A percentile compares a stretch with the other conserved stretches of the same genome.
phyloP scores from a whole-genome alignment of 2,888 invertebrate species.

The Brenthis hecate region DNA sequence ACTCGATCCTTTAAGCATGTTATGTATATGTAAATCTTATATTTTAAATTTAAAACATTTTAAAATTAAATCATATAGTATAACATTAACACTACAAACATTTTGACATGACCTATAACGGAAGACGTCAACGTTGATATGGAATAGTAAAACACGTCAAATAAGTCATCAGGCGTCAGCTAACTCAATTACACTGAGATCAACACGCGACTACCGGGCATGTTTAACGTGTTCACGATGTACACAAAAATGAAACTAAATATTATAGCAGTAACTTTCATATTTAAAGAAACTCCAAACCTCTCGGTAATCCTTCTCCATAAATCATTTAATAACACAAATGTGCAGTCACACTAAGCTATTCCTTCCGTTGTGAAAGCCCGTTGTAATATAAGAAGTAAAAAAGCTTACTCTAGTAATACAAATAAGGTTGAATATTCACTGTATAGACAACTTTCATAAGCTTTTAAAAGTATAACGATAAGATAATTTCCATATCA shows the following conservation, averaged over 20 bases:
- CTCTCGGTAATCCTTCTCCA: conserved; percentile 73
- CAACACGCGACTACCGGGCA: conserved; percentile 79
- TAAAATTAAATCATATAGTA: conserved; percentile 30
- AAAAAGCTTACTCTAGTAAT: conserved; percentile 19
- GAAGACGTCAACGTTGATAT: conserved; percentile 46
- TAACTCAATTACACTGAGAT: conserved; percentile 81
- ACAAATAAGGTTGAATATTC: conserved; percentile 24
- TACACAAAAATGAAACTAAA: conserved; percentile 56
- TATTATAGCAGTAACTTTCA: conserved; percentile 52
- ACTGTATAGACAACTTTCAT: conserved; percentile 6
- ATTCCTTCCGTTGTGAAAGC: conserved; percentile 68
- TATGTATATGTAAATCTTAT: not conserved
- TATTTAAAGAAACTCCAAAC: conserved; percentile 53
- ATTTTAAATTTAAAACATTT: not conserved
- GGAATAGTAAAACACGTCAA: conserved; percentile 71
- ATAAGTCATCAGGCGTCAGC: conserved; percentile 81
- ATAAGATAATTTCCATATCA: conserved; percentile 41
- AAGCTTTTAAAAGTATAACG: conserved; percentile 28
- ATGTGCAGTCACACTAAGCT: conserved; percentile 79
- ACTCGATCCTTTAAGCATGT: no score
- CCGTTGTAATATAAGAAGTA: conserved; percentile 5
- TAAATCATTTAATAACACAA: conserved; percentile 83
- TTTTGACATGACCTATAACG: conserved; percentile 47
- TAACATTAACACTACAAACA: conserved; percentile 42
- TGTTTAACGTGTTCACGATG: conserved; percentile 60